phyloP scores from a whole-genome alignment of 2,797 vertebrate genomes.

The Neosilurus hyrtlii region DNA sequence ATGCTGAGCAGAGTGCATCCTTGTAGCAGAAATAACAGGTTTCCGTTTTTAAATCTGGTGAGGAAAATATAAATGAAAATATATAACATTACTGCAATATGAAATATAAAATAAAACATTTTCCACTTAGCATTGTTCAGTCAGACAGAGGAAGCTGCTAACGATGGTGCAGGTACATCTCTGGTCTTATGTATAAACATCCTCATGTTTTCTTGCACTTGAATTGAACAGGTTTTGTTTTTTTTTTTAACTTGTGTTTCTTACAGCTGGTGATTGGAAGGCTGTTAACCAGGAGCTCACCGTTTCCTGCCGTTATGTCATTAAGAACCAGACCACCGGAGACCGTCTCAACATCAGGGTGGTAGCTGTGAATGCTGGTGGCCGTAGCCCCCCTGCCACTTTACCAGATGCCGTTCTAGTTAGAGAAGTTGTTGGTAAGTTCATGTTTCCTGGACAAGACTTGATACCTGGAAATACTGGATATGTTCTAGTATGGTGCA shows the following conservation, averaged over 20 bases:
- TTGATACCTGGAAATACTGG: background rate
- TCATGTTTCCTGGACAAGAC: background rate
- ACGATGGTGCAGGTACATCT: background rate
- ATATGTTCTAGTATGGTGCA: background rate
- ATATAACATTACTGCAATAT: background rate
- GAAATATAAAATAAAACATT: background rate
- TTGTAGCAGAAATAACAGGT: background rate
- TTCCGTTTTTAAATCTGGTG: background rate
- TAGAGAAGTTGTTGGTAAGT: slow-evolving; percentile 84
- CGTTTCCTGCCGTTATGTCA: slow-evolving; percentile 80
- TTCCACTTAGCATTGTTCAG: background rate
- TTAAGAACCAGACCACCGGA: slow-evolving; percentile 79
- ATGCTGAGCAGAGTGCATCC: slow-evolving; percentile 65
- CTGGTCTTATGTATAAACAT: background rate
- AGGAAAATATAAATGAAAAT: background rate
- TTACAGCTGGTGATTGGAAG: slow-evolving; percentile 84
- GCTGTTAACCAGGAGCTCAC: slow-evolving; percentile 77
- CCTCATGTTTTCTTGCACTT: background rate
- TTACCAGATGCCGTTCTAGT: slow-evolving; percentile 81
- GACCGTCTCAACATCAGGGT: slow-evolving; percentile 85
- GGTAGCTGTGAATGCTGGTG: slow-evolving; percentile 76
- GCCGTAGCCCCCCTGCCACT: slow-evolving; percentile 71
- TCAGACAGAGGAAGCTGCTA: background rate
- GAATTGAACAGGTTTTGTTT: background rate
- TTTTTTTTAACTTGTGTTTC: background rate